Evolutionary conservation across 2,797 vertebrate genomes (phyloP).

Genomic region (Hybognathus amarus): DNA sequence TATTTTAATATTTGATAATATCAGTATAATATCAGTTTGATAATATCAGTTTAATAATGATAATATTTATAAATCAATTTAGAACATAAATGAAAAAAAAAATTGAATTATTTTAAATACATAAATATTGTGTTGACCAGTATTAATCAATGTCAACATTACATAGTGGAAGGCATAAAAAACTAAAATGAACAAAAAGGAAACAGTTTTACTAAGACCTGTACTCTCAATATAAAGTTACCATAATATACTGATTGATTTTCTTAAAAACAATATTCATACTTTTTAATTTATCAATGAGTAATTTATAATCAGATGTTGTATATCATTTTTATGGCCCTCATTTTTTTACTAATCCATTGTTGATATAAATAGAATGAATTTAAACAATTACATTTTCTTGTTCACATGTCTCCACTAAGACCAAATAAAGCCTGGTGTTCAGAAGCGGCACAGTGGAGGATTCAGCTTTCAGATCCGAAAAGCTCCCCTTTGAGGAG

Average conservation of each 20-base stretch:
- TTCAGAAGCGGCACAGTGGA: background rate
- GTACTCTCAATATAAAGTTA: background rate
- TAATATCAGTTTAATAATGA: too few species aligned
- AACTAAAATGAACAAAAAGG: too few species aligned
- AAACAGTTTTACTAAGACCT: background rate
- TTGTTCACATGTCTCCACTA: background rate
- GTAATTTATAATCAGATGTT: background rate
- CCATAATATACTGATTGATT: background rate
- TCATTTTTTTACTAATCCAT: background rate
- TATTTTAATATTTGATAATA: too few species aligned
- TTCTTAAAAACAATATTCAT: too few species aligned
- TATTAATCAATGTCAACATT: background rate
- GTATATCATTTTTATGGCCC: background rate
- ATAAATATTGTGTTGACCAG: background rate
- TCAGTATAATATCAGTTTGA: too few species aligned
- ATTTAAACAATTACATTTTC: background rate
- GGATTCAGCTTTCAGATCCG: background rate
- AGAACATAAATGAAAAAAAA: background rate
- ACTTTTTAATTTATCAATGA: too few species aligned
- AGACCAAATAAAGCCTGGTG: background rate
- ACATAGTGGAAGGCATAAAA: background rate
- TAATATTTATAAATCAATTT: background rate
- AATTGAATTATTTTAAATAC: background rate
- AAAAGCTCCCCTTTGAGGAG: background rate
- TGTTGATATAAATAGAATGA: background rate